Percentiles rank a stretch among this genome's conserved stretches.
Conservation (phyloP, 2,888 invertebrate species). For the Pterostichus madidus region DNA sequence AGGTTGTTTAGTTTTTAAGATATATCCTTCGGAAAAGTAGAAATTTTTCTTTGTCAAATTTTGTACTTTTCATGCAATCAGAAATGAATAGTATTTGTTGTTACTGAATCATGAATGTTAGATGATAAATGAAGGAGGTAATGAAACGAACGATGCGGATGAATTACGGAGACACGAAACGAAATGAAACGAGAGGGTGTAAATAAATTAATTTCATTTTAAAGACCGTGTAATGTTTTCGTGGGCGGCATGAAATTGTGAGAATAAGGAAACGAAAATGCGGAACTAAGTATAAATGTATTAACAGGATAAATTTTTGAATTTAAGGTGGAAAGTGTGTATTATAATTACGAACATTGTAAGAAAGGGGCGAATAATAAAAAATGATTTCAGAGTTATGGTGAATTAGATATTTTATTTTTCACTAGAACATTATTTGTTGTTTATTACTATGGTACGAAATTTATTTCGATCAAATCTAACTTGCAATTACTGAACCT, state of each 20-base stretch:
- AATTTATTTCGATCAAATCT: too few species aligned
- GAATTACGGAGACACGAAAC: slow-evolving; percentile 11
- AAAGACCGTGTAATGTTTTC: slow-evolving; percentile 21
- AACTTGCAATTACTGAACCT: too few species aligned
- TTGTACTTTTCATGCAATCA: too few species aligned
- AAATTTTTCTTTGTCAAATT: too few species aligned
- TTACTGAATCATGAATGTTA: background rate
- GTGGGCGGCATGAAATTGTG: slow-evolving; percentile 33
- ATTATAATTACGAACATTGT: background rate
- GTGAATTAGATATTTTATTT: too few species aligned
- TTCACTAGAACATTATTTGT: too few species aligned
- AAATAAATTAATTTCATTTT: slow-evolving; percentile 33
- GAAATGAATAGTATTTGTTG: too few species aligned
- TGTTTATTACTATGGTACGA: too few species aligned
- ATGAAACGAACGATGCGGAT: background rate
- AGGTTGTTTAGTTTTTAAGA: too few species aligned
- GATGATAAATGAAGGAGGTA: slow-evolving; percentile 9
- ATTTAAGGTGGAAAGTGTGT: background rate
- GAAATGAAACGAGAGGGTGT: slow-evolving; percentile 1
- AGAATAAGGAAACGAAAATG: slow-evolving; percentile 8
- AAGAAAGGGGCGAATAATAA: background rate
- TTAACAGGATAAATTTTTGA: background rate
- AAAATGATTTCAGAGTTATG: background rate
- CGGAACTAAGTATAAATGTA: slow-evolving; percentile 32
- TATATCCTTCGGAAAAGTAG: too few species aligned